phyloP scores from a whole-genome alignment of 2,797 vertebrate species.

The Pipistrellus pipistrellus region DNA sequence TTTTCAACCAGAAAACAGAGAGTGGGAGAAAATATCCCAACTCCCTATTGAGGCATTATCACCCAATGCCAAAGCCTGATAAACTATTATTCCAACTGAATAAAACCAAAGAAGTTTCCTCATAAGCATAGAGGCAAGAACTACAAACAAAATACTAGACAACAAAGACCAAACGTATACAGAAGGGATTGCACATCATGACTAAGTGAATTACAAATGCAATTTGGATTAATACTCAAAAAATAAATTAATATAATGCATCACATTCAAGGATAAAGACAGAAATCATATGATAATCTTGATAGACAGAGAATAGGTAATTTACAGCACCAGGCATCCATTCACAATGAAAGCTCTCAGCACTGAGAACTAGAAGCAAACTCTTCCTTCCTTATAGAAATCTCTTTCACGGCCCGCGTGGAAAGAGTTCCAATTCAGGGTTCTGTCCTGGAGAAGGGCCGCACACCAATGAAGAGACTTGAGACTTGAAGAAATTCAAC shows the following conservation, averaged over 20 bases:
- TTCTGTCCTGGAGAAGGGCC: too few relatives aligned
- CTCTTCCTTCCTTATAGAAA: background rate
- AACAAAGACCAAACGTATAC: background rate
- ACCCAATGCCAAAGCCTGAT: background rate
- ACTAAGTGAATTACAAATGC: background rate
- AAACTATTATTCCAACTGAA: background rate
- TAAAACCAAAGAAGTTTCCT: background rate
- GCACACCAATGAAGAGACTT: too few relatives aligned
- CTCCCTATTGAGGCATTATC: background rate
- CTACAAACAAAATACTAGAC: background rate
- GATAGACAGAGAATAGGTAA: background rate
- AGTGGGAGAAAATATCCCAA: background rate
- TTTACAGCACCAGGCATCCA: background rate
- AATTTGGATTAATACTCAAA: background rate
- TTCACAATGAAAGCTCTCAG: background rate
- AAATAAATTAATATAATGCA: background rate
- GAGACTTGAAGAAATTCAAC: too few relatives aligned
- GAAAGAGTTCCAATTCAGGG: too few relatives aligned
- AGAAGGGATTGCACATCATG: background rate
- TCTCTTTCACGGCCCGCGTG: too few relatives aligned
- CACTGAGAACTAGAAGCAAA: background rate
- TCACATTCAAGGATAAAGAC: background rate
- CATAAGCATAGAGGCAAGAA: background rate
- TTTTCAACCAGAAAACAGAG: background rate
- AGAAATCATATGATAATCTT: background rate